Percentiles rank a stretch among this genome's conserved stretches.
Conservation (phyloP, 2,888 invertebrate species). For the Stenurella melanura region DNA sequence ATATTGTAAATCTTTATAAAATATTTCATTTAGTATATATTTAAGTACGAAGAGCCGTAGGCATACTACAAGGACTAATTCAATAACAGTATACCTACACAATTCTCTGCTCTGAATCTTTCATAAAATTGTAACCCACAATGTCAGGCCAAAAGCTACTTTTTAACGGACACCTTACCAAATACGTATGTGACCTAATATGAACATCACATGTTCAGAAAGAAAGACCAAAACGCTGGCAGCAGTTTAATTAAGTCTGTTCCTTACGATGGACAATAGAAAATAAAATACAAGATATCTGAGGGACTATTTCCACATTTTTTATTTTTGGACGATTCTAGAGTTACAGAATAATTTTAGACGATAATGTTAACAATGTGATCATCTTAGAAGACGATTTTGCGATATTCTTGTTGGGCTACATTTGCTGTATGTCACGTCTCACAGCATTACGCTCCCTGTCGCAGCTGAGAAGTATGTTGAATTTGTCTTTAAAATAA, state of each 20-base stretch:
- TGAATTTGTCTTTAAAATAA: no score
- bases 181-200: slow-evolving; percentile 7
- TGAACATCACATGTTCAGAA: neutral
- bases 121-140: neutral
- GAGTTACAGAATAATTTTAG: neutral
- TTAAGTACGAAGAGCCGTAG: no score
- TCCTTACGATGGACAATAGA: neutral
- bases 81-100: neutral
- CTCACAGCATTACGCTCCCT: no score
- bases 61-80: neutral
- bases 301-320: neutral
- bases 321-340: neutral
- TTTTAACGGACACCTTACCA: neutral
- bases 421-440: no score
- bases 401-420: no score
- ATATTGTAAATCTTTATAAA: no score
- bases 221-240: neutral
- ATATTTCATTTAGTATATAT: no score
- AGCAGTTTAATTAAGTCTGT: neutral
- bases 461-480: no score
- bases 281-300: neutral
- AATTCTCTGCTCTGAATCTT: neutral
- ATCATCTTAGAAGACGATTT: no score
- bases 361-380: no score
- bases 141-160: neutral